Evolutionary conservation across 2,113 vertebrate genomes (phyloP), one percentile per base, ranked within the genome.

Genomic region (Vanacampus margaritifer): DNA sequence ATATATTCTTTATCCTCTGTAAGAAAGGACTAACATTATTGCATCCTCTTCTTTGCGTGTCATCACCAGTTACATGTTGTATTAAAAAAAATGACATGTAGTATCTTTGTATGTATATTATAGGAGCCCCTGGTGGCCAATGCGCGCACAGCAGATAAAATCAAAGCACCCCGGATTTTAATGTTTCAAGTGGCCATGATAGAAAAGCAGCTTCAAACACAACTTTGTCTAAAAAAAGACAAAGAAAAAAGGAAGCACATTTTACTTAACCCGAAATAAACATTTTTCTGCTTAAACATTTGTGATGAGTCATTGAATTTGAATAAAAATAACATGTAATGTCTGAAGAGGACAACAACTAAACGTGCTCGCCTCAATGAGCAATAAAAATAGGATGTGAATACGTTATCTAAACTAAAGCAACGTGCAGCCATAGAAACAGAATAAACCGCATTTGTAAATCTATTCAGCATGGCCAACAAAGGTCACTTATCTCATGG

Each of bases 401-500:
- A 14, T 14, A 3, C 4, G 23, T 23, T 6, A 26, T 26, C 23
- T 3, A 32, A 57, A 57, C 7, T 6, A 7, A 26, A 57, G 54
- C 24, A 11, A 17, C 26, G 39, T 41, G 39, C 39, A 41, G 51
- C 51, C 51, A 5, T 16, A 43, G n/a, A 39, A 61, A 39, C 10
- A 39, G 59, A 61, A 61, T 41, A 62, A 62, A 62, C 13, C 26
- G 14, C 26, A 51, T 71, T 65, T 74, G 13, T 26, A 65, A 67
- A 84, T 72, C 64, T 61, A 82, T 84, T 79, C 68, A 78, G 76
- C 74, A 70, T 78, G 81, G 56, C 69, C 65, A 50, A 73, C 69
- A 89, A 87, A 88, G 83, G 87, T 89, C 86, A 88, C 51, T 83
- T 84, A 79, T 86, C 72, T 85, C 84, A 84, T 71, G 83, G 83